These are phyloP conservation scores for Fundulus diaphanus DNA, from an alignment of 2,797 vertebrate genomes.

Conservation along the genomic window DNA sequence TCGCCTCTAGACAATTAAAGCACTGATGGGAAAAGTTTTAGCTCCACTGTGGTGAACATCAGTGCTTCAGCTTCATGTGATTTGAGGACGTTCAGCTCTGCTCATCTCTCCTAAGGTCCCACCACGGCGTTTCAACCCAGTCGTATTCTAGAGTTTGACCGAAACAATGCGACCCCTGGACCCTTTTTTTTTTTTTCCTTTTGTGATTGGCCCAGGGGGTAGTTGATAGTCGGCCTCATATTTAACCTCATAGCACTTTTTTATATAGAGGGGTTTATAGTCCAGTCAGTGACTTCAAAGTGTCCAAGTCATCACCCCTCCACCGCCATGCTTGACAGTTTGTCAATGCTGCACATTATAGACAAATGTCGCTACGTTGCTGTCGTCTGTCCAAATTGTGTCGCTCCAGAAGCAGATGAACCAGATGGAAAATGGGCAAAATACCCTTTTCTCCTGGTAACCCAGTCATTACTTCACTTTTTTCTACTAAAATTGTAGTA, in stretches of 20 bases:
- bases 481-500: too few relatives aligned
- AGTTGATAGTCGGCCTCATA: not conserved
- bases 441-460: too few relatives aligned
- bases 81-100: not conserved
- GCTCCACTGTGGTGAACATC: not conserved
- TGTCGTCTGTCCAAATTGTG: too few relatives aligned
- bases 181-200: not conserved
- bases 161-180: not conserved
- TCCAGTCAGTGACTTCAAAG: not conserved
- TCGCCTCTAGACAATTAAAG: slow-evolving; percentile 32
- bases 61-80: not conserved
- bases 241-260: too few relatives aligned
- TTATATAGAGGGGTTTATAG: not conserved
- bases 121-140: not conserved
- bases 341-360: too few relatives aligned
- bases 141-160: not conserved
- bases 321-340: too few relatives aligned
- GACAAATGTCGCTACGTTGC: too few relatives aligned
- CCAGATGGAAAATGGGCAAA: too few relatives aligned
- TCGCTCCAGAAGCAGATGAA: too few relatives aligned
- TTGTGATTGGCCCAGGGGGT: not conserved
- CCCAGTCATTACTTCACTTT: too few relatives aligned
- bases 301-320: not conserved
- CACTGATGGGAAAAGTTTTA: not conserved
- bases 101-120: not conserved